Conservation (phyloP, 2,888 invertebrate species). For the Pseudococcus longispinus region DNA sequence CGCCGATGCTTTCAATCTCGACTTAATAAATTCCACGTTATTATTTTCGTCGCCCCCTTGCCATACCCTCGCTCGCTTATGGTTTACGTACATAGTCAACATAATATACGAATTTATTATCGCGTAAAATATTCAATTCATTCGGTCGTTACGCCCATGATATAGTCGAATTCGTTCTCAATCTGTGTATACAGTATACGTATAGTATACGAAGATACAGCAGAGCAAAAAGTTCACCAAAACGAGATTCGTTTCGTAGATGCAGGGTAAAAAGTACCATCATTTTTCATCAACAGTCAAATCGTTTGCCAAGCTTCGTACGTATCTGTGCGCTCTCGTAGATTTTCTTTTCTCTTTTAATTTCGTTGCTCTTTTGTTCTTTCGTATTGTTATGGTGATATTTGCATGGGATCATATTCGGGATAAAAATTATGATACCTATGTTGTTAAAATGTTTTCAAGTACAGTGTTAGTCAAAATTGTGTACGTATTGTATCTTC, state of each 20-base stretch:
- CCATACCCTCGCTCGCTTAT: background rate
- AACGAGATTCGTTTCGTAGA: background rate
- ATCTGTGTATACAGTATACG: background rate
- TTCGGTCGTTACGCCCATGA: background rate
- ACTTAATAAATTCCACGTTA: slow-evolving; percentile 1
- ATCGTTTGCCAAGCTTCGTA: slow-evolving; percentile 6
- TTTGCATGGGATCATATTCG: background rate
- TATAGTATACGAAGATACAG: background rate
- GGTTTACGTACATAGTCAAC: background rate
- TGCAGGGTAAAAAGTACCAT: background rate
- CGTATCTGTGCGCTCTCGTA: background rate
- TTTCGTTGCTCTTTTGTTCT: background rate
- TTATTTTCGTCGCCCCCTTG: background rate
- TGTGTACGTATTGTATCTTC: background rate
- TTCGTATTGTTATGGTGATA: background rate
- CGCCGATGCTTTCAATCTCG: background rate
- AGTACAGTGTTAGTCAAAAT: background rate
- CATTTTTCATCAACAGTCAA: background rate
- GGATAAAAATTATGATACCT: background rate
- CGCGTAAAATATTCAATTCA: slow-evolving; percentile 11
- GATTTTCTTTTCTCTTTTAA: slow-evolving; percentile 16
- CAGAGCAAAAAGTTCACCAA: background rate
- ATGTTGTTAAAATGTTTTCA: background rate
- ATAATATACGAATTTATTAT: slow-evolving; percentile 7
- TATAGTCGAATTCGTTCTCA: background rate